Percentiles rank a stretch among this genome's conserved stretches.
Evolutionary conservation across 2,113 vertebrate species (phyloP).

Genomic region (Lampris incognitus): DNA sequence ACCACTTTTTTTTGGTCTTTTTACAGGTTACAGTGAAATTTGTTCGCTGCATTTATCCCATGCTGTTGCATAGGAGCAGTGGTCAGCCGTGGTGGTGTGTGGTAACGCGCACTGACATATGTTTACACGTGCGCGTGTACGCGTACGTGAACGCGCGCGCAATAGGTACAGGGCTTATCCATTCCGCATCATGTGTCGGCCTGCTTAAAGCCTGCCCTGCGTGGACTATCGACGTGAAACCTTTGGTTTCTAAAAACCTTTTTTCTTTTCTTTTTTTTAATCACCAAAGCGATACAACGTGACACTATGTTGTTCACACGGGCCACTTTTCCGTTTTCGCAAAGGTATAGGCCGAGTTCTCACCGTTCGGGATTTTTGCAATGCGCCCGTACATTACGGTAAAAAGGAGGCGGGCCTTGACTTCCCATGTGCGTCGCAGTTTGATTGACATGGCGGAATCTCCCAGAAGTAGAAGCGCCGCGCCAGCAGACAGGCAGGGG

Average conservation of each 20-base stretch:
- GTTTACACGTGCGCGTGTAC: neutral
- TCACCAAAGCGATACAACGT: too few species aligned
- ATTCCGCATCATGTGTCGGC: too few species aligned
- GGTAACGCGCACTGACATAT: too few species aligned
- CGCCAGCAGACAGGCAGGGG: conserved; percentile 75
- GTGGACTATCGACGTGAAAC: too few species aligned
- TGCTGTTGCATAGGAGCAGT: too few species aligned
- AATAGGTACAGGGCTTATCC: neutral
- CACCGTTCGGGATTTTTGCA: conserved; percentile 17
- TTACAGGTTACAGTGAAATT: too few species aligned
- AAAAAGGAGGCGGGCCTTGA: conserved; percentile 67
- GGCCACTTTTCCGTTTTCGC: neutral
- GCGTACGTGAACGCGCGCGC: neutral
- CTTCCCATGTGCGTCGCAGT: conserved; percentile 76
- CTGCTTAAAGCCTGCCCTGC: neutral
- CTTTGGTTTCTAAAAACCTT: too few species aligned
- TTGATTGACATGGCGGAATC: conserved; percentile 83
- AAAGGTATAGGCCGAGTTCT: neutral
- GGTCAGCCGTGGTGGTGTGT: too few species aligned
- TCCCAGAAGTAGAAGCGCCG: conserved; percentile 75
- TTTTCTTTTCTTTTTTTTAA: too few species aligned
- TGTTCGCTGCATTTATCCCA: too few species aligned
- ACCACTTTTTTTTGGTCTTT: too few species aligned
- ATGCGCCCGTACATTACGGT: conserved; percentile 66
- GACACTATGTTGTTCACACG: too few species aligned